phyloP scores from a whole-genome alignment of 2,888 invertebrate species.

The Drosophila mimica region DNA sequence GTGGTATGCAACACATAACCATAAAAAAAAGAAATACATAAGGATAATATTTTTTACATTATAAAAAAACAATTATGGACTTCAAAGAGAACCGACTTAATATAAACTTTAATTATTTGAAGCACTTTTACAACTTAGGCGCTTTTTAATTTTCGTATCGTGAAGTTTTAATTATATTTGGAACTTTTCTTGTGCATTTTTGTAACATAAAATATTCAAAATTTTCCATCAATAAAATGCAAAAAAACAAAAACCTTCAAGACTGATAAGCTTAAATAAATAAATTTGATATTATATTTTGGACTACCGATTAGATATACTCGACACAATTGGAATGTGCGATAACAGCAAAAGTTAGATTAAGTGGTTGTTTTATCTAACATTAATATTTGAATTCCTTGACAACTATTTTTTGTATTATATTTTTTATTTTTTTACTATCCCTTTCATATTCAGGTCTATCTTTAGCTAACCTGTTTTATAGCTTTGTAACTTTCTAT shows the following conservation, averaged over 20 bases:
- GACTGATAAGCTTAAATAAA: conserved; percentile 17
- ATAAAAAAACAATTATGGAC: not conserved
- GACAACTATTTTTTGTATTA: not conserved
- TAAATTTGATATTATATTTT: conserved; percentile 1
- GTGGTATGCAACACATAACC: not conserved
- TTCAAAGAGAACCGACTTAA: not conserved
- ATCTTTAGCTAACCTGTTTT: not conserved
- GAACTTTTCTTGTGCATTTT: not conserved
- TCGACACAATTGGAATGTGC: not conserved
- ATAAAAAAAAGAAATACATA: not conserved
- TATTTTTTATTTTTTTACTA: not conserved
- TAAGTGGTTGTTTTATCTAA: not conserved
- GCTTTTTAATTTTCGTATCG: not conserved
- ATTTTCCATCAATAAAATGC: not conserved
- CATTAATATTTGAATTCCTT: not conserved
- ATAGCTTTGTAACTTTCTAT: too few species aligned
- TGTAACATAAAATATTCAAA: not conserved
- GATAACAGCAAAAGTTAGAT: conserved; percentile 14
- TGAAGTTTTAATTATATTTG: not conserved
- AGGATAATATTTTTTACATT: not conserved
- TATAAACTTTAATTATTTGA: not conserved
- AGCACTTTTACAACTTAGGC: not conserved
- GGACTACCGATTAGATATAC: conserved; percentile 34
- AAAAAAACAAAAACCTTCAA: not conserved
- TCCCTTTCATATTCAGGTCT: not conserved